Conservation (phyloP, 2,888 invertebrate species). For the Hesperia comma region DNA sequence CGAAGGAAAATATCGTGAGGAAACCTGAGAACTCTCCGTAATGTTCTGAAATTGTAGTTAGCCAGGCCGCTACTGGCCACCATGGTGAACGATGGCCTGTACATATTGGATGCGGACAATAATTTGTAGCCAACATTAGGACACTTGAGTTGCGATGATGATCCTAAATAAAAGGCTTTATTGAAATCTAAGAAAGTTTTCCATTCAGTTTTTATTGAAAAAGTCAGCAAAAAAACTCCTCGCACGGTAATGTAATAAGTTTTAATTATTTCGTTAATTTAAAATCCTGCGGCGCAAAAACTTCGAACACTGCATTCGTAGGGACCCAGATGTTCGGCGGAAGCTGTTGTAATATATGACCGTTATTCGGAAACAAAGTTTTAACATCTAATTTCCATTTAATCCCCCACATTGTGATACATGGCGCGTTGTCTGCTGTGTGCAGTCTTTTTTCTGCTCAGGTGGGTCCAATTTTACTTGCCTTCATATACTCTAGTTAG, state of each 20-base stretch:
- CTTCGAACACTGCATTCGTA: slow-evolving; percentile 60
- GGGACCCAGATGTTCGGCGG: slow-evolving; percentile 67
- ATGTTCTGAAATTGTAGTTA: too few relatives aligned
- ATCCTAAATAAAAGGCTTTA: not conserved
- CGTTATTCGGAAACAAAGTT: slow-evolving; percentile 76
- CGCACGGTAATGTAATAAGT: slow-evolving; percentile 24
- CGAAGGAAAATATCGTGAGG: too few relatives aligned
- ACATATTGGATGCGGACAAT: too few relatives aligned
- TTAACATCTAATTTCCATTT: slow-evolving; percentile 67
- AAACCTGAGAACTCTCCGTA: too few relatives aligned
- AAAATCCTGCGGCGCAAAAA: slow-evolving; percentile 56
- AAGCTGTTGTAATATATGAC: slow-evolving; percentile 70
- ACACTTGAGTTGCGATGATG: too few relatives aligned
- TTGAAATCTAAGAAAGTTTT: not conserved
- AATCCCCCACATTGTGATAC: slow-evolving; percentile 57
- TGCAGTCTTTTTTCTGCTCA: slow-evolving; percentile 26
- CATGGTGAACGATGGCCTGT: too few relatives aligned
- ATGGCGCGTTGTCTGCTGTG: slow-evolving; percentile 36
- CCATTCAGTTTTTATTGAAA: not conserved
- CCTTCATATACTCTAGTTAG: slow-evolving; percentile 5
- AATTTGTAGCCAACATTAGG: too few relatives aligned
- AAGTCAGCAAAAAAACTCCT: slow-evolving; percentile 1
- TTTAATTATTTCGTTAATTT: slow-evolving; percentile 36
- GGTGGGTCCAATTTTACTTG: slow-evolving; percentile 26
- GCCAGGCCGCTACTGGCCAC: too few relatives aligned